phyloP scores from a whole-genome alignment of 35 echinoderm and acorn worm species.

The Amphiura filiformis region DNA sequence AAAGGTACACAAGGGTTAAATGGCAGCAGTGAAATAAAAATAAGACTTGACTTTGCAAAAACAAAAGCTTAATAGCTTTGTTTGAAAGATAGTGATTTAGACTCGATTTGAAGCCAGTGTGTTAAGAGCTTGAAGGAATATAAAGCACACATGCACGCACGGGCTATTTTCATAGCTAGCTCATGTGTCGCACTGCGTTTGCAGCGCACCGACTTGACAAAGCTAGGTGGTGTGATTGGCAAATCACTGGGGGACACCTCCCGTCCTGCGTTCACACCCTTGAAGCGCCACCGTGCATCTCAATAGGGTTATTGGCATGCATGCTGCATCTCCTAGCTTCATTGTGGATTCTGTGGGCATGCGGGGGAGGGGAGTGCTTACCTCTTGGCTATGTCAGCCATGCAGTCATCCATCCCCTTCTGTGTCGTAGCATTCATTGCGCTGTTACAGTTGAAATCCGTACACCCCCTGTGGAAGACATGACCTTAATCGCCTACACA shows the following conservation, averaged over 20 bases:
- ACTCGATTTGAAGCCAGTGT: background rate
- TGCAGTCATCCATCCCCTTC: too few relatives aligned
- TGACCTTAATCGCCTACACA: too few relatives aligned
- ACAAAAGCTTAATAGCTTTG: background rate
- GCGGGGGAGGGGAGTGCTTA: background rate
- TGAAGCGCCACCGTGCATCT: background rate
- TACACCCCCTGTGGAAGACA: too few relatives aligned
- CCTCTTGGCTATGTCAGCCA: background rate
- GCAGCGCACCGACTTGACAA: background rate
- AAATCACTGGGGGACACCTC: conserved; percentile 10
- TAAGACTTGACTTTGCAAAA: background rate
- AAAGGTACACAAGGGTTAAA: background rate
- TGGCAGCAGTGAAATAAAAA: background rate
- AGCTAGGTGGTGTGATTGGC: background rate
- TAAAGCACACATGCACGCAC: too few relatives aligned
- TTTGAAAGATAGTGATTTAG: background rate
- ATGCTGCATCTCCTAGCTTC: background rate
- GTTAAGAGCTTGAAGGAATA: background rate
- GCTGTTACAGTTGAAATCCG: too few relatives aligned
- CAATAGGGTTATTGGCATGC: conserved; percentile 2
- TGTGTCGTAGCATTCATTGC: too few relatives aligned
- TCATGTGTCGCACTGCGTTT: background rate
- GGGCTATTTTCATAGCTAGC: background rate
- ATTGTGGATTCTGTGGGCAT: background rate
- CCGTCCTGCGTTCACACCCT: conserved; percentile 3